Evolutionary conservation across 2,888 invertebrate species (phyloP), one percentile per base, ranked within the genome.

Genomic region (Rhagonycha lutea): DNA sequence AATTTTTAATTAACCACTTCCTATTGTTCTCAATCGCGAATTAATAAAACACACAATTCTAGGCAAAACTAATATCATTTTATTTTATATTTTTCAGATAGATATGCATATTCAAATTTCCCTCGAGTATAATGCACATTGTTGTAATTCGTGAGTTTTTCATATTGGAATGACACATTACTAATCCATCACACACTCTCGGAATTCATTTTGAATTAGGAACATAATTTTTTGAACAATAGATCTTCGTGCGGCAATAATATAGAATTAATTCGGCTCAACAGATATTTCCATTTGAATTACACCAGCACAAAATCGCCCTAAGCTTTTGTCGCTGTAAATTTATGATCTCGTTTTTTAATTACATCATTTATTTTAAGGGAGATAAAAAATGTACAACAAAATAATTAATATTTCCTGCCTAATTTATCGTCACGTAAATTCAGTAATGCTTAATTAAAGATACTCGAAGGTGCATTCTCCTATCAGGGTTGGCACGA

Each of bases 221-320:
- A 28, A 14, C 23, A 69, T 68, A 75, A 68, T 72, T 75, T 75
- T 75, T 72, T 65, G 70, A 76, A 76, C 76, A 76, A 76, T 75
- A 61, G 70, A 62, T 68, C 65, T 74, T 76, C 70, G 73, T 73
- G 69, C 47, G 71, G 71, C 76, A 73, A 70, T 76, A 73, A 76
- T 73, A 69, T 73, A 73, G 71, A 73, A 76, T 70, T 76, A 76
- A 70, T 73, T 69, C 70, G 70, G 70, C 69, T 76, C 76, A 73
- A 70, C 29, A 70, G 70, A 60, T 63, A 70, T 73, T 75, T 76
- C 62, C 73, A 76, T 76, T 76, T 73, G 65, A 65, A 69, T 61
- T 70, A n/a, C 70, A 68, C 26, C 73, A 24, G 70, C n/a, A 70
- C 70, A 73, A 76, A 60, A 73, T 61, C 23, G 69, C 70, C 60